A percentile compares a stretch with the other conserved stretches of the same genome.
These are phyloP conservation scores for Craniophora ligustri DNA, from an alignment of 2,888 invertebrate species.

Conservation along the genomic window DNA sequence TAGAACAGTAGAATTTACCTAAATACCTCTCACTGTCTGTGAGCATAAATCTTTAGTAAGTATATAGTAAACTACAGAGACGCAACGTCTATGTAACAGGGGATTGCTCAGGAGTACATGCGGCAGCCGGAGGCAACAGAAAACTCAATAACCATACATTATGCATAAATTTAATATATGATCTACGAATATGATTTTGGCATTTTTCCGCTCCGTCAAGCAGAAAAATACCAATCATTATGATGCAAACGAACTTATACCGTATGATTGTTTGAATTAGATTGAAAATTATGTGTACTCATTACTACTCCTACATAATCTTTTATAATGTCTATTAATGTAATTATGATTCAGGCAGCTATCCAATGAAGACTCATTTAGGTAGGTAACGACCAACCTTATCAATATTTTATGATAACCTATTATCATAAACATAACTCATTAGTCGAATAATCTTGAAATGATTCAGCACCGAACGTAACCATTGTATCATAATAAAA, in stretches of 20 bases:
- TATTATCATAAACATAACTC: too few species aligned
- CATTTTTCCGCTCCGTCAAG: conserved; percentile 21
- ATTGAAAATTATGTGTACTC: background rate
- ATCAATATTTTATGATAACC: too few species aligned
- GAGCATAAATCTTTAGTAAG: background rate
- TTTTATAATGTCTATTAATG: too few species aligned
- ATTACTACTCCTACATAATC: too few species aligned
- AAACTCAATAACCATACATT: conserved; percentile 12
- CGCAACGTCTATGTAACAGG: conserved; percentile 2
- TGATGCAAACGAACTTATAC: background rate
- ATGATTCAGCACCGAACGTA: too few species aligned
- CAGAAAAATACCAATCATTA: background rate
- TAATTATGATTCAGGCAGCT: too few species aligned
- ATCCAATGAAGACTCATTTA: too few species aligned
- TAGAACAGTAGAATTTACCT: too few species aligned
- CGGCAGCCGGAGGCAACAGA: background rate
- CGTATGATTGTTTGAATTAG: background rate
- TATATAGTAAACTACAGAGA: background rate
- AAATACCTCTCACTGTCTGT: background rate
- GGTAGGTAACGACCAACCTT: too few species aligned
- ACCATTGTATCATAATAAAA: too few species aligned
- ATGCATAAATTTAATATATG: background rate
- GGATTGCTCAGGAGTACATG: conserved; percentile 2
- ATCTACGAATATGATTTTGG: conserved; percentile 3
- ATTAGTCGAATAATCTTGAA: too few species aligned